phyloP scores from a whole-genome alignment of 1,140 invertebrate genomes.

The Antheraea pernyi region DNA sequence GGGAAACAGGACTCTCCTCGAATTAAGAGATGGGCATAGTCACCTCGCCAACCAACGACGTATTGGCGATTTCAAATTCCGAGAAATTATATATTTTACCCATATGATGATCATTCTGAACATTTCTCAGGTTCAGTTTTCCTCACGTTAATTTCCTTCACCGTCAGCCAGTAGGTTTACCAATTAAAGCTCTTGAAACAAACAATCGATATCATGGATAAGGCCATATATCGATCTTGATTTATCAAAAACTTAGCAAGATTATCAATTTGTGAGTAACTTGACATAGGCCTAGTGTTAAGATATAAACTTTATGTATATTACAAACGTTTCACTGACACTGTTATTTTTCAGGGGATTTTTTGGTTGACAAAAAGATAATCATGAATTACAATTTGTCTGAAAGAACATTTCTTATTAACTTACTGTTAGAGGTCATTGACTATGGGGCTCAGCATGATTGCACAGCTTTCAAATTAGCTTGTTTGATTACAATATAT shows the following conservation, averaged over 20 bases:
- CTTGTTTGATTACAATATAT: conserved; percentile 55
- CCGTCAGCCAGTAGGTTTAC: background rate
- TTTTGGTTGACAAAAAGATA: conserved; percentile 51
- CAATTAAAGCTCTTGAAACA: background rate
- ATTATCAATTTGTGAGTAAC: too few species aligned
- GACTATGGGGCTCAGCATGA: conserved; percentile 58
- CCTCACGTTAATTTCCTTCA: too few species aligned
- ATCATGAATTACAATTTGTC: conserved; percentile 46
- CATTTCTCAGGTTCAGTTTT: too few species aligned
- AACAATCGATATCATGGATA: background rate
- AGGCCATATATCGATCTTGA: too few species aligned
- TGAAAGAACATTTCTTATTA: conserved; percentile 54
- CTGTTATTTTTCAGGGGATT: conserved; percentile 30
- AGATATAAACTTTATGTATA: background rate
- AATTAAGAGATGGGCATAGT: too few species aligned
- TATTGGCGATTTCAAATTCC: too few species aligned
- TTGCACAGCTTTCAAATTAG: conserved; percentile 47
- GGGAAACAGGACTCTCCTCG: too few species aligned
- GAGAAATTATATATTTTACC: too few species aligned
- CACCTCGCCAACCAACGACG: too few species aligned
- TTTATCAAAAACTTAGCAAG: too few species aligned
- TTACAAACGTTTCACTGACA: background rate
- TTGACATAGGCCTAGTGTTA: too few species aligned
- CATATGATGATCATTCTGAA: too few species aligned
- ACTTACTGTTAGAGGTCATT: conserved; percentile 44